phyloP scores from a whole-genome alignment of 1,140 invertebrate species.

The Episyrphus balteatus region DNA sequence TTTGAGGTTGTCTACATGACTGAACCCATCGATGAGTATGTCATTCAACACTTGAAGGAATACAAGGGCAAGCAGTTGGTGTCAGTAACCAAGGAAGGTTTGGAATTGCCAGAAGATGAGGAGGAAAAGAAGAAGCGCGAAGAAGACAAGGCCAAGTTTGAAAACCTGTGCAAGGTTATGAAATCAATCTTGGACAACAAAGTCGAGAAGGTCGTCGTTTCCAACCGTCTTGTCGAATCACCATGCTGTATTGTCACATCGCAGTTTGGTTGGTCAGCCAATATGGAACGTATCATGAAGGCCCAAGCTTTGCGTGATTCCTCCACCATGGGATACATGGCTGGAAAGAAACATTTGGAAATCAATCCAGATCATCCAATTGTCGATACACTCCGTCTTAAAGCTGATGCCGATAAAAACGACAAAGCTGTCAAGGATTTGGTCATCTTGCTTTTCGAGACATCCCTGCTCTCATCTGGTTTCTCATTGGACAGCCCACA shows the following conservation, averaged over 20 bases:
- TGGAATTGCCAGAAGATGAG: constrained; percentile 87
- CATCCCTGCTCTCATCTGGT: constrained; percentile 73
- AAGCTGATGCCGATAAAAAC: constrained; percentile 85
- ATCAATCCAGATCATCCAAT: constrained; percentile 94
- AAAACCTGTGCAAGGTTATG: constrained; percentile 89
- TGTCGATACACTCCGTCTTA: constrained; percentile 73
- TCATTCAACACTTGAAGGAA: constrained; percentile 91
- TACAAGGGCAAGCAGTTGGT: constrained; percentile 89
- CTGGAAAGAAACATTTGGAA: constrained; percentile 90
- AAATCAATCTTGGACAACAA: constrained; percentile 89
- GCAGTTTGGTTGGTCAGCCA: constrained; percentile 94
- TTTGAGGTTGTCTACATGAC: constrained; percentile 96
- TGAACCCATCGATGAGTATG: constrained; percentile 97
- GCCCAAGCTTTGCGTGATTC: constrained; percentile 85
- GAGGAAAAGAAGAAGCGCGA: constrained; percentile 92
- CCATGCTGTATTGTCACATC: constrained; percentile 96
- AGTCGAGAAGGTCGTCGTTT: constrained; percentile 90
- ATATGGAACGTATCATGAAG: constrained; percentile 98
- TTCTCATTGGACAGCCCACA: constrained; percentile 81
- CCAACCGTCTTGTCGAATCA: constrained; percentile 81
- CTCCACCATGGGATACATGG: constrained; percentile 95
- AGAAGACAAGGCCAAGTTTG: constrained; percentile 83
- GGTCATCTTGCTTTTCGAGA: constrained; percentile 79
- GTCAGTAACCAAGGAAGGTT: constrained; percentile 90
- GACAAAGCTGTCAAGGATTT: constrained; percentile 90